Evolutionary conservation across 2,113 vertebrate genomes (phyloP).

Genomic region (Hippocampus comes): DNA sequence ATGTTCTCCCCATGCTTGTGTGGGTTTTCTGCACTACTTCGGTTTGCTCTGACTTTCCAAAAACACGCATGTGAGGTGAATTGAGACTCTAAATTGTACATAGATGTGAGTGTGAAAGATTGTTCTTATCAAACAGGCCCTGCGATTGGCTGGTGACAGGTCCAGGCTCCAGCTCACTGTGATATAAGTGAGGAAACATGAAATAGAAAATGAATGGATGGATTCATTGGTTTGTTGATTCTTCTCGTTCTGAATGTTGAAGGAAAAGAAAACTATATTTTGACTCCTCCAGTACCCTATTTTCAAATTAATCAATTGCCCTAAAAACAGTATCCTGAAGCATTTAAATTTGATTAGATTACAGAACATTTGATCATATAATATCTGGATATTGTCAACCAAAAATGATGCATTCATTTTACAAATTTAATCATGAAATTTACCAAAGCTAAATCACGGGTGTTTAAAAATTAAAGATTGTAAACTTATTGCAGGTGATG

Average conservation of each 20-base stretch:
- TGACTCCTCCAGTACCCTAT: too few species aligned
- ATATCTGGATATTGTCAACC: not conserved
- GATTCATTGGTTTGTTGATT: not conserved
- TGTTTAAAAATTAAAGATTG: not conserved
- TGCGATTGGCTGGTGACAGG: not conserved
- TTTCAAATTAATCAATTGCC: not conserved
- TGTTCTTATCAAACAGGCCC: not conserved
- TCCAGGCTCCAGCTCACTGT: not conserved
- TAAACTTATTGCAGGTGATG: not conserved
- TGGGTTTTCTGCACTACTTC: not conserved
- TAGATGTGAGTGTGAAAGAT: not conserved
- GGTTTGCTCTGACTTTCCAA: too few species aligned
- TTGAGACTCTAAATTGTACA: not conserved
- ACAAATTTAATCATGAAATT: not conserved
- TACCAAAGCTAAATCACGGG: not conserved
- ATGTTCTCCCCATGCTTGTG: not conserved
- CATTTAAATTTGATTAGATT: not conserved
- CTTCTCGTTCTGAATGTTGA: not conserved
- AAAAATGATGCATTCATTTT: not conserved
- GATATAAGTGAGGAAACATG: not conserved
- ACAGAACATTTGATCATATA: not conserved
- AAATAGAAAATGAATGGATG: not conserved
- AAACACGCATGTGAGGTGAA: not conserved
- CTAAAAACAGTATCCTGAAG: not conserved
- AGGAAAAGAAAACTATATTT: not conserved